These are phyloP conservation scores for Gulo gulo DNA, from an alignment of 2,113 vertebrate genomes.

Conservation along the genomic window DNA sequence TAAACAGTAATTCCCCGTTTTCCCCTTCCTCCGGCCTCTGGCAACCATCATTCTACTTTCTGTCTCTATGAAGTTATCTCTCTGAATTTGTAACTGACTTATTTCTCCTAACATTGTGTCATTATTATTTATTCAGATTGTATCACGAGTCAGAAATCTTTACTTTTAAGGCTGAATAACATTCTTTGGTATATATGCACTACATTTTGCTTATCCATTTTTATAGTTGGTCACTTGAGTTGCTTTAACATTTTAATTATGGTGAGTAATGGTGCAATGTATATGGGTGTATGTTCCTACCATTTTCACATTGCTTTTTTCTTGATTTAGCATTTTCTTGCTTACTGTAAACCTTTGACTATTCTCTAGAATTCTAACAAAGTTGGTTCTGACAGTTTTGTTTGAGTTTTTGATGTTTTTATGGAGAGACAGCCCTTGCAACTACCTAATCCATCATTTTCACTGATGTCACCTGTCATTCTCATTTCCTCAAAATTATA, in stretches of 20 bases:
- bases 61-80: background rate
- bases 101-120: background rate
- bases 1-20: background rate
- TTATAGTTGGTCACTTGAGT: background rate
- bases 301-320: background rate
- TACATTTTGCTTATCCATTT: background rate
- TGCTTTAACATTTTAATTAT: background rate
- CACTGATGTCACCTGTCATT: background rate
- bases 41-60: background rate
- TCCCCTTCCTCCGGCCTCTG: background rate
- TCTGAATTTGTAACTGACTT: background rate
- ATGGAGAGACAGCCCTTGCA: background rate
- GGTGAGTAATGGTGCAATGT: background rate
- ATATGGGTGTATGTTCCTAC: background rate
- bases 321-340: background rate
- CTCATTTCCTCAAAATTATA: background rate
- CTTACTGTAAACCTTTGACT: background rate
- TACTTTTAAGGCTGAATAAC: background rate
- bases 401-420: background rate
- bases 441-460: background rate
- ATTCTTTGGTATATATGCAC: background rate
- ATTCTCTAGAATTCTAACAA: background rate
- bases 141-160: background rate
- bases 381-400: background rate
- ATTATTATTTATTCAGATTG: background rate